These are phyloP conservation scores for Suillia variegata DNA, from an alignment of 2,888 invertebrate genomes.

Conservation along the genomic window DNA sequence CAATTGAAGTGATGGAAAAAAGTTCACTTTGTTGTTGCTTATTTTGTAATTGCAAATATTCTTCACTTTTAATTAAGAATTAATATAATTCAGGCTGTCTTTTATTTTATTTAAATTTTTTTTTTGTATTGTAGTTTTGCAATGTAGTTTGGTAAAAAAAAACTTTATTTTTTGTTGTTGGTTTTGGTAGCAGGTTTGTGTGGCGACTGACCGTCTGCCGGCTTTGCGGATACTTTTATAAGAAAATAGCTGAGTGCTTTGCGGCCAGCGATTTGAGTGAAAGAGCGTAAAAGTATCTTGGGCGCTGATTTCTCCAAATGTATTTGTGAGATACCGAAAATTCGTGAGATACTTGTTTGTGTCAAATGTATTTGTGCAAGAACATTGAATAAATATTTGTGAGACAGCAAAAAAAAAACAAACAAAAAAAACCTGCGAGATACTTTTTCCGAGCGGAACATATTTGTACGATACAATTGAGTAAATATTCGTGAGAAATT, in stretches of 20 bases:
- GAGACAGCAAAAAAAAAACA: no score
- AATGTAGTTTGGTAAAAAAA: constrained; percentile 12
- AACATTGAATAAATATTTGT: no score
- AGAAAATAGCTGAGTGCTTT: constrained; percentile 26
- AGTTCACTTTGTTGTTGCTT: constrained; percentile 34
- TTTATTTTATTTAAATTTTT: constrained; percentile 16
- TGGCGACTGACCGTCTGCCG: constrained; percentile 72
- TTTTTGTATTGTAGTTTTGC: constrained; percentile 10
- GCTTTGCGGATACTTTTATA: constrained; percentile 60
- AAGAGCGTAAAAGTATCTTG: constrained; percentile 16
- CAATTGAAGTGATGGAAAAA: neutral
- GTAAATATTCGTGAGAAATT: no score
- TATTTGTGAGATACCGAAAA: no score
- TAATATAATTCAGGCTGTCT: constrained; percentile 2
- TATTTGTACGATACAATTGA: no score
- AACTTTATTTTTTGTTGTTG: no score
- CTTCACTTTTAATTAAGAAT: constrained; percentile 5
- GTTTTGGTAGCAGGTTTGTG: constrained; percentile 40
- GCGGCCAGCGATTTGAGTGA: constrained; percentile 11
- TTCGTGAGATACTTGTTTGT: no score
- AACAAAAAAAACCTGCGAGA: no score
- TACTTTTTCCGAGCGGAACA: no score
- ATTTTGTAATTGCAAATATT: constrained; percentile 23
- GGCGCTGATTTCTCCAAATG: no score
- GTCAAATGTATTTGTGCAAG: no score